Conservation (phyloP, 1,140 invertebrate genomes). For the Campodea augens region DNA sequence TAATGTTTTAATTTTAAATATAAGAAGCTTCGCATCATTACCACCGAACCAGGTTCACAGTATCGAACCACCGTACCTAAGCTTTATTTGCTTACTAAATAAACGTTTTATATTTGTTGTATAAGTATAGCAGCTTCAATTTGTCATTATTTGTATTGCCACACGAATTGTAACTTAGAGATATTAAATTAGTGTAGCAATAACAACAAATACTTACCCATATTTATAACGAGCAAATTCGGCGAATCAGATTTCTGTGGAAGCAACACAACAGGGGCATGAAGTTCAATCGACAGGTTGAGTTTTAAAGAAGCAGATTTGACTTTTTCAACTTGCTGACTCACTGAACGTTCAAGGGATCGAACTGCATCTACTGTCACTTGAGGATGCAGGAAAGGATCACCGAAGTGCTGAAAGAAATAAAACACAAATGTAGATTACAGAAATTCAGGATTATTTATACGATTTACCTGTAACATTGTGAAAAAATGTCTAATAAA, state of each 20-base stretch:
- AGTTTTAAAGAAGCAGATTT: conserved; percentile 39
- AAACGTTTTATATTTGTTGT: too few relatives aligned
- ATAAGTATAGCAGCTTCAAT: too few relatives aligned
- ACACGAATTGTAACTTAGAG: background rate
- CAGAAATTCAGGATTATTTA: too few relatives aligned
- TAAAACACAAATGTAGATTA: conserved; percentile 13
- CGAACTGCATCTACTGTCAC: conserved; percentile 19
- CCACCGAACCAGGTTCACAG: too few relatives aligned
- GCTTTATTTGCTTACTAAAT: too few relatives aligned
- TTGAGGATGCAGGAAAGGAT: conserved; percentile 33
- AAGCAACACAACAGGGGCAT: conserved; percentile 50
- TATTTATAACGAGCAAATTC: conserved; percentile 54
- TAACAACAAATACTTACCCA: conserved; percentile 29
- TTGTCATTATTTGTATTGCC: background rate
- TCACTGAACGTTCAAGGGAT: conserved; percentile 15
- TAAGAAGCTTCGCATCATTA: too few relatives aligned
- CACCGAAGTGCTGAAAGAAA: conserved; percentile 39
- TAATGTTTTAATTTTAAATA: conserved; percentile 1
- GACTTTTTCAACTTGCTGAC: conserved; percentile 27
- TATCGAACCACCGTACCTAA: too few relatives aligned
- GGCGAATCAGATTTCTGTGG: conserved; percentile 61
- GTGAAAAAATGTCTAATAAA: conserved; percentile 44
- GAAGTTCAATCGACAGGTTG: conserved; percentile 47
- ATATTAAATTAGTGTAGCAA: background rate
- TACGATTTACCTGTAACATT: background rate